These are phyloP conservation scores for Phortica okadai DNA, from an alignment of 2,888 invertebrate species.

Conservation along the genomic window DNA sequence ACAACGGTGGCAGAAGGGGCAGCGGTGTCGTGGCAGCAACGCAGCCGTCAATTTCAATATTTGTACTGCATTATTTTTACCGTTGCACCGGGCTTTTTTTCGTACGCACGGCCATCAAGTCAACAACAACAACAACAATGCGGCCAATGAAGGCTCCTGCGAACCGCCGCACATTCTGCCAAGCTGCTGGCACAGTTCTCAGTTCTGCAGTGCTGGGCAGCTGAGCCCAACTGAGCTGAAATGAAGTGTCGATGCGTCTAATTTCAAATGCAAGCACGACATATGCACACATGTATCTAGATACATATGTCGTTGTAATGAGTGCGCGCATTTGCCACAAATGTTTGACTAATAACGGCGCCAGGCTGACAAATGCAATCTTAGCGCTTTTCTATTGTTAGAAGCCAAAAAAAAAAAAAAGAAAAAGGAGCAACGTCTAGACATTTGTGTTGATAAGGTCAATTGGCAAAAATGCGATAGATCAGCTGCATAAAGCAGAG, in stretches of 20 bases:
- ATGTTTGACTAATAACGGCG: background rate
- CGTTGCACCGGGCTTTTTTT: conserved; percentile 55
- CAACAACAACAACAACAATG: too few species aligned
- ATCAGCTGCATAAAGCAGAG: too few species aligned
- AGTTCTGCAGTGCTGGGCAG: conserved; percentile 50
- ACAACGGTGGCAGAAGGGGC: conserved; percentile 49
- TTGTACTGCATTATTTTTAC: conserved; percentile 63
- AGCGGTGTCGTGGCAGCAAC: conserved; percentile 48
- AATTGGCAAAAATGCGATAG: too few species aligned
- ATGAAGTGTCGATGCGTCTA: conserved; percentile 4
- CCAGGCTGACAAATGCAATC: background rate
- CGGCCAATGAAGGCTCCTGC: background rate
- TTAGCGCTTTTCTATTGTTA: background rate
- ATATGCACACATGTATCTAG: background rate
- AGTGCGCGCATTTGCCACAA: background rate
- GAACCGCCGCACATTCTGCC: background rate
- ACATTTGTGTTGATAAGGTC: too few species aligned
- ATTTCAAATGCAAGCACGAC: background rate
- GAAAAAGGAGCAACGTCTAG: too few species aligned
- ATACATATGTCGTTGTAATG: background rate
- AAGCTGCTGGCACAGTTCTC: background rate
- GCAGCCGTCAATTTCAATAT: conserved; percentile 42
- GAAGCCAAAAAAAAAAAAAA: too few species aligned
- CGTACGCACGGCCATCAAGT: background rate
- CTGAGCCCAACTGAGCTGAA: conserved; percentile 48